These are phyloP conservation scores for Bubo blakistoni DNA, from an alignment of 2,113 vertebrate genomes.

Conservation along the genomic window DNA sequence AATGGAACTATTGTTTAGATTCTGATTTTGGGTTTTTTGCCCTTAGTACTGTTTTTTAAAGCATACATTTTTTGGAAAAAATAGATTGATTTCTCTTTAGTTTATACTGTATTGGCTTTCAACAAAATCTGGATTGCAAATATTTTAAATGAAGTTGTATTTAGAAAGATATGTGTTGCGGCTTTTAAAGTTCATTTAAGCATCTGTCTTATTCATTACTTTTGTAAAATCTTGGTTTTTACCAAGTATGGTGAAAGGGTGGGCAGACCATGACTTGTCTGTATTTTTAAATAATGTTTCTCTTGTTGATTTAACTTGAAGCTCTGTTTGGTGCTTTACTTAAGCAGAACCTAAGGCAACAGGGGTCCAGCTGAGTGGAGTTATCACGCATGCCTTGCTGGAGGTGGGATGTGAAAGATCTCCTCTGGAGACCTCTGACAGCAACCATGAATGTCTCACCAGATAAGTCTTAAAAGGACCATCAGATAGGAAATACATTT, in stretches of 20 bases:
- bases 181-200: background rate
- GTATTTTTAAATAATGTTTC: background rate
- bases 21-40: background rate
- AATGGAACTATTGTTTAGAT: background rate
- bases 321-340: background rate
- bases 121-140: background rate
- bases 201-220: background rate
- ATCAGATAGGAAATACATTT: background rate
- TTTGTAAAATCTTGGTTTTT: background rate
- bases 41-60: background rate
- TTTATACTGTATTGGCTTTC: background rate
- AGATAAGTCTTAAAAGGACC: background rate
- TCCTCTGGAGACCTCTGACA: background rate
- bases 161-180: background rate
- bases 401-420: background rate
- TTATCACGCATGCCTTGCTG: background rate
- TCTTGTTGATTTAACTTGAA: background rate
- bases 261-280: background rate
- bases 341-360: background rate
- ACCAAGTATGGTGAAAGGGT: background rate
- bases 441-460: background rate
- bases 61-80: background rate
- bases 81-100: background rate
- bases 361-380: background rate
- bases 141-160: background rate